phyloP scores from a whole-genome alignment of 2,888 invertebrate species.

The Brachypalpus laphriformis region DNA sequence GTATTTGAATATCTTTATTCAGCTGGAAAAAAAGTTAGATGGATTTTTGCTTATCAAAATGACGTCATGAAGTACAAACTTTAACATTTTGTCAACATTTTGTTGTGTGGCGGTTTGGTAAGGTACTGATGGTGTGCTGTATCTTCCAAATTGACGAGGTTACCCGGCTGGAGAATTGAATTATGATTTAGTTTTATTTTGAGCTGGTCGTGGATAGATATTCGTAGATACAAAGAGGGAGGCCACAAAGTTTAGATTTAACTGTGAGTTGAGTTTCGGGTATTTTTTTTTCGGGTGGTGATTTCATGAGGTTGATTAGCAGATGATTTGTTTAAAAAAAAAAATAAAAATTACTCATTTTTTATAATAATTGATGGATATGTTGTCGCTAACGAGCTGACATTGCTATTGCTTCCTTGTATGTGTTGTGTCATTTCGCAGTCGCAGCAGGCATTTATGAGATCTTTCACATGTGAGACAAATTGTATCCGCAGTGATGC shows the following conservation, averaged over 20 bases:
- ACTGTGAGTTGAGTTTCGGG: slow-evolving; percentile 32
- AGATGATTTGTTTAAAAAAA: slow-evolving; percentile 27
- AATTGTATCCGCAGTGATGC: slow-evolving; percentile 48
- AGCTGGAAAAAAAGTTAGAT: background rate
- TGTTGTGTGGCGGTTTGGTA: slow-evolving; percentile 18
- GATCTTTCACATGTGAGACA: slow-evolving; percentile 20
- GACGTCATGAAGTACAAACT: slow-evolving; percentile 51
- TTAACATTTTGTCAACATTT: slow-evolving; percentile 22
- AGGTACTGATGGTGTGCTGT: slow-evolving; percentile 11
- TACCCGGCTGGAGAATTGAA: slow-evolving; percentile 30
- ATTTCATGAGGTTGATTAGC: slow-evolving; percentile 53
- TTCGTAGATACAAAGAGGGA: slow-evolving; percentile 6
- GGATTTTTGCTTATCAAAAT: slow-evolving; percentile 55
- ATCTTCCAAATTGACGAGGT: slow-evolving; percentile 22
- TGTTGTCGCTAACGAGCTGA: slow-evolving; percentile 22
- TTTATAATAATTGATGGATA: slow-evolving; percentile 11
- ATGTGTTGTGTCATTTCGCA: background rate
- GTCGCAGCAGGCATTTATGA: background rate
- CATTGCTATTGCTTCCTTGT: slow-evolving; percentile 45
- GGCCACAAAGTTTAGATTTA: background rate
- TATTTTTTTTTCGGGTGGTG: slow-evolving; percentile 46
- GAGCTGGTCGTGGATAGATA: slow-evolving; percentile 1
- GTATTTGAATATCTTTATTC: slow-evolving; percentile 2
- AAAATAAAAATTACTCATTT: slow-evolving; percentile 7
- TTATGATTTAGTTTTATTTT: slow-evolving; percentile 51